Evolutionary conservation across 1,140 invertebrate species (phyloP), one percentile per base, ranked within the genome.

Genomic region (Melanaphis sacchari): DNA sequence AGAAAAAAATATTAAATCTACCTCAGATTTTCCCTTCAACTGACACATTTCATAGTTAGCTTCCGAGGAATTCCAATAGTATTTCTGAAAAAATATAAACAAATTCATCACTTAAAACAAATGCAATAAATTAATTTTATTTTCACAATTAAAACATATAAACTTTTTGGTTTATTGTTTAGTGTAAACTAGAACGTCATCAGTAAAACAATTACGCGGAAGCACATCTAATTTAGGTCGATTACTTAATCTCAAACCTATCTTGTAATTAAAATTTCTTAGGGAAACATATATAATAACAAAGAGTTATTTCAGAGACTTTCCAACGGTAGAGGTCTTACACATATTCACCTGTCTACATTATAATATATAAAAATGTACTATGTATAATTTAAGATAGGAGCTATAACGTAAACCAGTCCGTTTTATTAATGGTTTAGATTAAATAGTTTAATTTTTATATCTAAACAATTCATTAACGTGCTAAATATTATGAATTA

Each of bases 11-110:
- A 46, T 36, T 26, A 38, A 91, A 24, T 91, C 5, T 92, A 93
- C 91, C 91, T 93, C 91, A 9, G 91, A 93, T 93, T 93, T 93
- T 81, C 91, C 91, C 24, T 93, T 93, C 46, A 93, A 41, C 91
- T 93, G 91, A 52, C 91, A 93, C 91, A 93, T 93, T 93, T 93
- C 66, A 26, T 93, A 93, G 41, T 93, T 93, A 0, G 91, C 91
- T 93, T 85, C 91, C 15, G 91, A 93, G 4, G 91, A 93, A 31
- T 82, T 93, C 91, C 91, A 93, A 54, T 85, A 54, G 31, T 85
- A 93, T 52, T 38, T 84, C 91, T 93, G 49, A 2, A 85, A 93
- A 52, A 91, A 93, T 52, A 92, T 41, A 66, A 41, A 81, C 36
- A 36, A 38, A 36, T 82, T 38, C 5, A 91, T 52, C 18, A 41